phyloP scores from a whole-genome alignment of 2,888 invertebrate species.

The Brachypterus glaber region DNA sequence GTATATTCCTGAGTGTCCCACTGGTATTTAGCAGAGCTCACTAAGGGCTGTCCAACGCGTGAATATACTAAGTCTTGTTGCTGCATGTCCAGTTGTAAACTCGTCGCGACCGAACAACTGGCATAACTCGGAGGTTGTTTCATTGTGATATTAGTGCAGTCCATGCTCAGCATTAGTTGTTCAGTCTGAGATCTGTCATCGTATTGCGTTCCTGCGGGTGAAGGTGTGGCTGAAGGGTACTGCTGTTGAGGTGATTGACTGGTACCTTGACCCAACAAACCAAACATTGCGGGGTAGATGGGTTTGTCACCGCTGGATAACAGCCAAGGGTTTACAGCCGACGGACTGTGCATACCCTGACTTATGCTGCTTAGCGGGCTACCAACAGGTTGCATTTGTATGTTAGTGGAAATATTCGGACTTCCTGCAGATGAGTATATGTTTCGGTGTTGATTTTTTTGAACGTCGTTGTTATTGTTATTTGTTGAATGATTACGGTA shows the following conservation, averaged over 20 bases:
- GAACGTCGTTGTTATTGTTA: constrained; percentile 31
- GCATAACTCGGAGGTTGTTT: constrained; percentile 58
- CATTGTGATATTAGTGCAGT: constrained; percentile 46
- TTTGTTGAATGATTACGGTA: constrained; percentile 41
- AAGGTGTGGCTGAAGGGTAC: constrained; percentile 42
- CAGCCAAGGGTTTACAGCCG: constrained; percentile 60
- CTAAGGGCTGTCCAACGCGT: constrained; percentile 43
- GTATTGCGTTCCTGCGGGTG: constrained; percentile 51
- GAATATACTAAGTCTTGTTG: constrained; percentile 48
- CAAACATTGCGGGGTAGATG: constrained; percentile 54
- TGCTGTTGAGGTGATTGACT: constrained; percentile 49
- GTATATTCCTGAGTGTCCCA: constrained; percentile 53
- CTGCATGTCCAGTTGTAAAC: constrained; percentile 44
- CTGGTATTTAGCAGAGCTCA: constrained; percentile 53
- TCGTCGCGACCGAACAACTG: constrained; percentile 41
- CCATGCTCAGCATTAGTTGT: constrained; percentile 51
- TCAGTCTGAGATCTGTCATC: constrained; percentile 56
- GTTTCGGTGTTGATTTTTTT: constrained; percentile 40
- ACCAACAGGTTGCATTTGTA: constrained; percentile 35
- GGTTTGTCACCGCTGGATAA: constrained; percentile 60
- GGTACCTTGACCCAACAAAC: constrained; percentile 50
- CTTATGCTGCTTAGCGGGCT: constrained; percentile 40
- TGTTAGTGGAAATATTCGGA: constrained; percentile 41
- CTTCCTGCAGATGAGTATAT: constrained; percentile 62
- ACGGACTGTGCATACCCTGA: constrained; percentile 45